phyloP scores from a whole-genome alignment of 2,797 vertebrate genomes.

The Alosa sapidissima region DNA sequence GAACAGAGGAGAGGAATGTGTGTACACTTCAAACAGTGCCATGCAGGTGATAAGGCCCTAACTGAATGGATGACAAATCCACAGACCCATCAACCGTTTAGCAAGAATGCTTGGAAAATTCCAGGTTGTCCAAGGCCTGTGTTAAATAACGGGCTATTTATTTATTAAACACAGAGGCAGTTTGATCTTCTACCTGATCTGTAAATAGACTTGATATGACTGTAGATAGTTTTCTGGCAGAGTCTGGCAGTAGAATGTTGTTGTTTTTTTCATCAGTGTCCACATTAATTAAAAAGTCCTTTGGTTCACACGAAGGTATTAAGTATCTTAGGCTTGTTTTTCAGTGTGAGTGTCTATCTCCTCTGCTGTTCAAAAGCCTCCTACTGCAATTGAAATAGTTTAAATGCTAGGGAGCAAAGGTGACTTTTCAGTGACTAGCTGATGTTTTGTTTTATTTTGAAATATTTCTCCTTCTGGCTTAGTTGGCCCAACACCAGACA shows the following conservation, averaged over 20 bases:
- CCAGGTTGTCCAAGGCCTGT: neutral
- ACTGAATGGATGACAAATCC: neutral
- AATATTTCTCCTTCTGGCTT: neutral
- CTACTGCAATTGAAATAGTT: neutral
- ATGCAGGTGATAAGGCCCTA: slow-evolving; percentile 1
- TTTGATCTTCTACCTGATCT: neutral
- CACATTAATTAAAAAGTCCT: neutral
- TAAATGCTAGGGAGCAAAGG: neutral
- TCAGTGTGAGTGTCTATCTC: neutral
- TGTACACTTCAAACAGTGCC: slow-evolving; percentile 31
- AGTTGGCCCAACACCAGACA: neutral
- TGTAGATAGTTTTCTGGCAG: neutral
- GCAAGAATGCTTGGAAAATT: neutral
- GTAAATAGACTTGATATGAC: neutral
- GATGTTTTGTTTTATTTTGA: neutral
- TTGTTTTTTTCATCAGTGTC: neutral
- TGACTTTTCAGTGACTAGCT: neutral
- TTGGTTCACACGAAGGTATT: neutral
- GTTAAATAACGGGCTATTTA: neutral
- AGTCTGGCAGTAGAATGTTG: neutral
- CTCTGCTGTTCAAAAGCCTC: neutral
- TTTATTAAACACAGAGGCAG: neutral
- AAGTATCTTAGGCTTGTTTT: neutral
- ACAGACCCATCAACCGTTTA: slow-evolving; percentile 4
- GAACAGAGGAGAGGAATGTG: slow-evolving; percentile 63